These are phyloP conservation scores for Reinhardtius hippoglossoides DNA, from an alignment of 2,113 vertebrate species.

Conservation along the genomic window DNA sequence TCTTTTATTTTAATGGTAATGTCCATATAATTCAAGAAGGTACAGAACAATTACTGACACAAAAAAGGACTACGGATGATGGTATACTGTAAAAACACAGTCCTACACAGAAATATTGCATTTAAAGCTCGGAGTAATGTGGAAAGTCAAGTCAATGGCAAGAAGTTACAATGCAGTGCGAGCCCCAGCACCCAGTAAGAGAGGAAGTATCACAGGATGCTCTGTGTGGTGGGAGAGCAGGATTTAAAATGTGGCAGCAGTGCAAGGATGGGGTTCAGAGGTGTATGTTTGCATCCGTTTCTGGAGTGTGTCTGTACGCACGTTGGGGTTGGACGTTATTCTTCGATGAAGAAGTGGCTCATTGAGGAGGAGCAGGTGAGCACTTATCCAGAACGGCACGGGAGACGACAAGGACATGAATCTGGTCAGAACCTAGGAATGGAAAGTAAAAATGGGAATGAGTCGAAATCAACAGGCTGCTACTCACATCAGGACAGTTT, in stretches of 20 bases:
- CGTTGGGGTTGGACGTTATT: conserved; percentile 50
- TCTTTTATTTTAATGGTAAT: conserved; percentile 5
- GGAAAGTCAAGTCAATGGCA: conserved; percentile 91
- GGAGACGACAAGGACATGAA: conserved; percentile 93
- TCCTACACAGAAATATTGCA: conserved; percentile 35
- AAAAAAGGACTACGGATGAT: not conserved
- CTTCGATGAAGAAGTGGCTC: conserved; percentile 84
- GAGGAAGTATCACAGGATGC: conserved; percentile 90
- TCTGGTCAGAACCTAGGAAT: conserved; percentile 92
- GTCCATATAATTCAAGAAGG: not conserved
- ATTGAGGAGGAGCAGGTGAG: conserved; percentile 86
- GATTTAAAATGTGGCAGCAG: conserved; percentile 83
- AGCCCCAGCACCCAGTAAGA: conserved; percentile 94
- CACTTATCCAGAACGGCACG: conserved; percentile 92
- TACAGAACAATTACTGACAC: not conserved
- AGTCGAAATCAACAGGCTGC: not conserved
- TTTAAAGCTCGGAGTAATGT: conserved; percentile 12
- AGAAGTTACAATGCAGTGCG: conserved; percentile 93
- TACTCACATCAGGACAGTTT: not conserved
- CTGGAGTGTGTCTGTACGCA: conserved; percentile 54
- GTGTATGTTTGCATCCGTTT: conserved; percentile 32
- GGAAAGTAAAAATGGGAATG: conserved; percentile 16
- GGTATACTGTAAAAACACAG: not conserved
- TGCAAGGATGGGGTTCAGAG: conserved; percentile 82
- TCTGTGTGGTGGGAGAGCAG: conserved; percentile 81